Conservation (phyloP, 1,140 invertebrate species). For the Zaprionus vittiger region DNA sequence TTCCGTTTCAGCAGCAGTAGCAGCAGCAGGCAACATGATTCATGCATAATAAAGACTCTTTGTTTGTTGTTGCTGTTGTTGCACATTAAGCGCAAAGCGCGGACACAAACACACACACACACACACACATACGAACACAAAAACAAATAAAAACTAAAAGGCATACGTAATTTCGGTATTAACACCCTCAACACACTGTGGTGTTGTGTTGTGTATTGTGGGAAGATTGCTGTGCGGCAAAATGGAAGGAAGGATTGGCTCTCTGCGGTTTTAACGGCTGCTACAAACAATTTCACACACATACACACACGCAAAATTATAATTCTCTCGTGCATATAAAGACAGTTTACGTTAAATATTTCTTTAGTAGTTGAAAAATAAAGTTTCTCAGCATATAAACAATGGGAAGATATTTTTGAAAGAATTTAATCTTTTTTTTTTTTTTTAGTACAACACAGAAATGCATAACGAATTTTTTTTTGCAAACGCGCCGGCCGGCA, state of each 20-base stretch:
- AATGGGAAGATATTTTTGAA: not conserved
- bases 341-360: conserved; percentile 6
- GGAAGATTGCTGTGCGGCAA: conserved; percentile 28
- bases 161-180: conserved; percentile 54
- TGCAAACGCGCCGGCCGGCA: conserved; percentile 53
- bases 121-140: conserved; percentile 27
- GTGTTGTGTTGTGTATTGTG: conserved; percentile 6
- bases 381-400: not conserved
- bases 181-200: conserved; percentile 54
- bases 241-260: conserved; percentile 30
- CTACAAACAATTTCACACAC: conserved; percentile 19
- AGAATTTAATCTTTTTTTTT: not conserved
- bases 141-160: conserved; percentile 19
- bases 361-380: not conserved
- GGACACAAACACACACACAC: conserved; percentile 28
- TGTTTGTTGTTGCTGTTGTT: conserved; percentile 70
- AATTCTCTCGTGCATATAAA: conserved; percentile 3
- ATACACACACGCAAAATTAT: conserved; percentile 33
- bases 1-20: conserved; percentile 44
- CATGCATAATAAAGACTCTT: conserved; percentile 63
- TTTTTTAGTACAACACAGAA: conserved; percentile 1
- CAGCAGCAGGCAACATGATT: conserved; percentile 56
- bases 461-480: not conserved
- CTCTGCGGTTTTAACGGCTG: conserved; percentile 20
- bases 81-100: conserved; percentile 27